Conservation (phyloP, 2,888 invertebrate species). For the Drosophila ezoana region DNA sequence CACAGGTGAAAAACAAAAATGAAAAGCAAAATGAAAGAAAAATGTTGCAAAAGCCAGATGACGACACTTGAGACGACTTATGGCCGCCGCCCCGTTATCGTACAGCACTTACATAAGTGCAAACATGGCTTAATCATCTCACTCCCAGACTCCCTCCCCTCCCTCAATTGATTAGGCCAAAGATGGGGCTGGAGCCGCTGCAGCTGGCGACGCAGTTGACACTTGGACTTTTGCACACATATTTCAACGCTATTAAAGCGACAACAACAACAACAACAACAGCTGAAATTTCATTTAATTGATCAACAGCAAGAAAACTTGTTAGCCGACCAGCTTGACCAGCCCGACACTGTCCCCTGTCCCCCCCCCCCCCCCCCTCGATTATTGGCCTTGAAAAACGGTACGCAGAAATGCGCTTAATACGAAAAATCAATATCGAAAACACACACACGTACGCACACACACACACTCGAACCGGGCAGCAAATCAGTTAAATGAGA, state of each 20-base stretch:
- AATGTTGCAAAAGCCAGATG: slow-evolving; percentile 74
- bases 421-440: slow-evolving; percentile 79
- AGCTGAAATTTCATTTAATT: slow-evolving; percentile 68
- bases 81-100: slow-evolving; percentile 66
- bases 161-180: slow-evolving; percentile 70
- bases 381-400: slow-evolving; percentile 75
- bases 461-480: slow-evolving; percentile 12
- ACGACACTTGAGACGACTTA: slow-evolving; percentile 75
- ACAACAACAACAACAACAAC: slow-evolving; percentile 20
- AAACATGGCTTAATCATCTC: slow-evolving; percentile 80
- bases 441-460: slow-evolving; percentile 41
- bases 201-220: slow-evolving; percentile 51
- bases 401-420: slow-evolving; percentile 81
- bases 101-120: slow-evolving; percentile 73
- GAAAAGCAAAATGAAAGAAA: slow-evolving; percentile 53
- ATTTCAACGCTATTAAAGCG: slow-evolving; percentile 52
- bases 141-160: neutral
- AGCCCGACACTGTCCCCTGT: slow-evolving; percentile 20
- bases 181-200: slow-evolving; percentile 25
- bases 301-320: slow-evolving; percentile 66
- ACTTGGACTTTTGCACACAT: slow-evolving; percentile 65
- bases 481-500: slow-evolving; percentile 41
- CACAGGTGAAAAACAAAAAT: slow-evolving; percentile 30
- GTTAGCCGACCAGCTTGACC: slow-evolving; percentile 65
- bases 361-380: slow-evolving; percentile 15